A percentile compares a stretch with the other conserved stretches of the same genome.
Conservation (phyloP, 2,797 vertebrate genomes). For the Acanthurus lineatus region DNA sequence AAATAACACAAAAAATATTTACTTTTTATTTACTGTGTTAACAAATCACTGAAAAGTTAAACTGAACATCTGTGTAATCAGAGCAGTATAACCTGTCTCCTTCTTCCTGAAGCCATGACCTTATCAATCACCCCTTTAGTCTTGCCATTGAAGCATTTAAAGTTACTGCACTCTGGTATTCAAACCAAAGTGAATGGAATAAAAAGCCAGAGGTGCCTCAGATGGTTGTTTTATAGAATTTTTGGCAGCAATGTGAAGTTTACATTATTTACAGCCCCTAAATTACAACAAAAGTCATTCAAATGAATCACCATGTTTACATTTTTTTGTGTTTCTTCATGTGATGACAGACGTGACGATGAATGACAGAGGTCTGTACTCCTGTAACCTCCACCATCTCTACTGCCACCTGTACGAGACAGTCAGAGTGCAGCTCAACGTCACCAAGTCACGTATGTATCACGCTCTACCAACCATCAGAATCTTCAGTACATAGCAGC, state of each 20-base stretch:
- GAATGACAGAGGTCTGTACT: slow-evolving; percentile 91
- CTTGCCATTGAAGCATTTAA: too few relatives aligned
- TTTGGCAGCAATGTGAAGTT: not conserved
- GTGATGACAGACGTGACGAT: slow-evolving; percentile 84
- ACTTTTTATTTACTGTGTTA: too few relatives aligned
- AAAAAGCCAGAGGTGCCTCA: too few relatives aligned
- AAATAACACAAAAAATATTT: too few relatives aligned
- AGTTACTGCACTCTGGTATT: too few relatives aligned
- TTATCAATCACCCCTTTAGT: too few relatives aligned
- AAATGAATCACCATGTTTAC: not conserved
- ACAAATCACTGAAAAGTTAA: too few relatives aligned
- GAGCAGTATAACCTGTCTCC: too few relatives aligned
- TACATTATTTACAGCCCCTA: not conserved
- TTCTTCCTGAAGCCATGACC: too few relatives aligned
- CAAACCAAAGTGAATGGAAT: too few relatives aligned
- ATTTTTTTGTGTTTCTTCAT: slow-evolving; percentile 17
- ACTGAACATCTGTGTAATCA: too few relatives aligned
- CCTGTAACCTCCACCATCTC: slow-evolving; percentile 95
- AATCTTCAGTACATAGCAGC: not conserved
- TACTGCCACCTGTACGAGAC: slow-evolving; percentile 95
- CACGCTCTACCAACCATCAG: not conserved
- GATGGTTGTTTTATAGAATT: too few relatives aligned
- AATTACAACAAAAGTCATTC: not conserved
- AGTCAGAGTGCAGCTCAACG: slow-evolving; percentile 88
- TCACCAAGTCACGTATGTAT: slow-evolving; percentile 89